phyloP scores from a whole-genome alignment of 2,888 invertebrate genomes.

The Drosophila stalkeri region DNA sequence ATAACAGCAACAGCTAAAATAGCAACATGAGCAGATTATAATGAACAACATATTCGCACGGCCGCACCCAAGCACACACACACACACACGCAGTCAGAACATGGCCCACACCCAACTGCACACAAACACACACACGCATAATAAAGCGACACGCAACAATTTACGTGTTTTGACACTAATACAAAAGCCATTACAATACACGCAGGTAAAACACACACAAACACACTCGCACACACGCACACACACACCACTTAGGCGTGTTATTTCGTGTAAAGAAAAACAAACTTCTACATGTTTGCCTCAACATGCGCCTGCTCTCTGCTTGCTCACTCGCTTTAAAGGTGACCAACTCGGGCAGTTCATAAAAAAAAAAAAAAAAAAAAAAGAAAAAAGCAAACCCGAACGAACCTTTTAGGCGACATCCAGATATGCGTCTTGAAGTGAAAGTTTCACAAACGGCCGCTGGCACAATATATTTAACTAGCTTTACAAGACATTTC shows the following conservation, averaged over 20 bases:
- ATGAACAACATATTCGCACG: constrained; percentile 81
- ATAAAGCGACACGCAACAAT: constrained; percentile 76
- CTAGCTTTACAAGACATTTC: constrained; percentile 69
- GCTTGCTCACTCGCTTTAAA: constrained; percentile 44
- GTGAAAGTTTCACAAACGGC: constrained; percentile 64
- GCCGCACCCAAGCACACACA: constrained; percentile 66
- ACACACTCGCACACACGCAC: constrained; percentile 20
- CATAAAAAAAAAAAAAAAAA: constrained; percentile 34
- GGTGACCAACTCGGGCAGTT: constrained; percentile 54
- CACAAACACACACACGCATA: constrained; percentile 26
- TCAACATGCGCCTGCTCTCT: constrained; percentile 41
- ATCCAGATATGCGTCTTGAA: constrained; percentile 10
- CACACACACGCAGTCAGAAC: constrained; percentile 6
- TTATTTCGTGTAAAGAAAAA: constrained; percentile 31
- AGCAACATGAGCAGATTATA: constrained; percentile 80
- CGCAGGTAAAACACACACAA: constrained; percentile 46
- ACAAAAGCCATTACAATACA: constrained; percentile 79
- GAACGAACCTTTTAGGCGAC: constrained; percentile 41
- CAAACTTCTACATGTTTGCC: constrained; percentile 55
- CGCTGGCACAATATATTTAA: constrained; percentile 76
- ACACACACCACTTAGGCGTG: constrained; percentile 37
- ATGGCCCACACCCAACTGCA: constrained; percentile 8
- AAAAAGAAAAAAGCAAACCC: constrained; percentile 5
- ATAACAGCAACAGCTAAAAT: constrained; percentile 78
- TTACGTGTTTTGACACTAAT: constrained; percentile 80